Base-by-base conservation (phyloP, 2,113 vertebrate species). In the Bufo gargarizans region DNA sequence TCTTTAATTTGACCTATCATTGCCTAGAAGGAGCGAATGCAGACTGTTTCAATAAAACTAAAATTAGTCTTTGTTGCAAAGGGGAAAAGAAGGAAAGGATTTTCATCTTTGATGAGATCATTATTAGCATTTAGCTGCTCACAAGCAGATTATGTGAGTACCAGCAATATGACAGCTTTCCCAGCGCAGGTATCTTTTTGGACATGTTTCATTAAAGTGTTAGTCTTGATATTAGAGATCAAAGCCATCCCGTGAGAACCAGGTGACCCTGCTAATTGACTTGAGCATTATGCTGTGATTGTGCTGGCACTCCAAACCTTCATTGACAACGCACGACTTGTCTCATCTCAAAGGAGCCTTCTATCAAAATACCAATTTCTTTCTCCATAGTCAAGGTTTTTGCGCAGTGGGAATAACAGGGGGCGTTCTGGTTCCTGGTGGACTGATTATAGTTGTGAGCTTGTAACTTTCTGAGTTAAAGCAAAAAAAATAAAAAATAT, bases 301-400 rank as follows among this genome's bases (percentile, higher is more conserved):
- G 92, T 91, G 91, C 90, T 91, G 91, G 89, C 91, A 91, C 93
- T 92, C 90, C 90, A 91, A 33, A 90, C 91, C 92, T 91, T 61
- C 91, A 90, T 13, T 92, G 92, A 92, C 92, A 91, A 92, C 90
- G 92, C 90, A 92, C 91, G 90, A 91, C 92, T 89, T 84, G 85
- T 71, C 89, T 89, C 91, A 91, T 94, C 93, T 93, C 93, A 77
- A 59, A 94, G 92, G 92, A 93, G 86, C 90, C 0, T 65, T 92
- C 92, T 92, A 93, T 93, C 93, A 93, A 94, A 94, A 93, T 92
- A 92, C 91, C 93, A 92, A 91, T 93, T 93, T 93, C 92, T 92
- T 92, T 91, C 91, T 91, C 90, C 86, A 72, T 80, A 86, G 93
- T 92, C 93, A 92, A 79, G 33, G 92, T 92, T 93, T 92, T 93